These are phyloP conservation scores for Acestrorhynchus altus DNA, from an alignment of 2,797 vertebrate species.

Conservation along the genomic window DNA sequence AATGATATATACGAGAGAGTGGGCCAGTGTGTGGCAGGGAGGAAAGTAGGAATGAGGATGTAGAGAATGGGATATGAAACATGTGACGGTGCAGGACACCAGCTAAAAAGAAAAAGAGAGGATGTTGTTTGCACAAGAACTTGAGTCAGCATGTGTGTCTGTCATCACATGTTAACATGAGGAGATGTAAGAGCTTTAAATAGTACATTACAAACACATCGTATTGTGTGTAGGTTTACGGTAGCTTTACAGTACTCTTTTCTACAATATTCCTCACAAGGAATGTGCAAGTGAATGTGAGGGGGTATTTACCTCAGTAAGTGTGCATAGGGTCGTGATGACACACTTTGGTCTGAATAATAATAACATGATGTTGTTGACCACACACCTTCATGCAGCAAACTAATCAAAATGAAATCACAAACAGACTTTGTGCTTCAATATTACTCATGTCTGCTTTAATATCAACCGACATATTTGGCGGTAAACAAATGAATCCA, in stretches of 20 bases:
- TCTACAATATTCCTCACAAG: neutral
- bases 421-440: neutral
- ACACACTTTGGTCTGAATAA: neutral
- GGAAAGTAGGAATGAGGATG: conserved; percentile 75
- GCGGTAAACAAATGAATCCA: neutral
- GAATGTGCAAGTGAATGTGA: neutral
- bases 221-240: neutral
- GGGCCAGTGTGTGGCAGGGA: conserved; percentile 52
- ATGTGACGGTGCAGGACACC: conserved; percentile 75
- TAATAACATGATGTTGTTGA: neutral
- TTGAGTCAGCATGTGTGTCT: conserved; percentile 71
- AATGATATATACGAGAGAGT: conserved; percentile 15
- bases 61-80: conserved; percentile 79
- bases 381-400: neutral
- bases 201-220: neutral
- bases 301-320: neutral
- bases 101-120: conserved; percentile 62
- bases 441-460: neutral
- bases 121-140: conserved; percentile 71
- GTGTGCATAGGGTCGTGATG: neutral
- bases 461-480: neutral
- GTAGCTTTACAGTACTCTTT: neutral
- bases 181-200: conserved; percentile 14
- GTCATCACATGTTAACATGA: conserved; percentile 31
- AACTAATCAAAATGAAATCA: neutral